These are phyloP conservation scores for Cirrhinus mrigala DNA, from an alignment of 2,797 vertebrate species.

Conservation along the genomic window DNA sequence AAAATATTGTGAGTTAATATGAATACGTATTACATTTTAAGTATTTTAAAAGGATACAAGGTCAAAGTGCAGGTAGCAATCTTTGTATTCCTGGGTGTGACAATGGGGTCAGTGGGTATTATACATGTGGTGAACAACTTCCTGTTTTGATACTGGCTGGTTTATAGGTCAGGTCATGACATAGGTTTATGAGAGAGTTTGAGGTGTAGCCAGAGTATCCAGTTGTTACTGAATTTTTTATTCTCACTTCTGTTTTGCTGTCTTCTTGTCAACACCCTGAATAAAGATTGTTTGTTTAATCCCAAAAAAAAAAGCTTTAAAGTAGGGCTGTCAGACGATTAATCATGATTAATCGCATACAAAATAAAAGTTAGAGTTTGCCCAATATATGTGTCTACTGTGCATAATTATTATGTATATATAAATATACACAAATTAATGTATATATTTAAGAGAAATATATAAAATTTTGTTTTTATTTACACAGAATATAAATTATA, in stretches of 20 bases:
- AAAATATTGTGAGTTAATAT: neutral
- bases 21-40: neutral
- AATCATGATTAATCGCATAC: no score
- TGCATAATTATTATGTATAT: no score
- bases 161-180: neutral
- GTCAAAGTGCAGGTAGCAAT: conserved; percentile 1
- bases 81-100: neutral
- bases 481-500: no score
- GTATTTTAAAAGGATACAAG: neutral
- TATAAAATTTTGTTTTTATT: no score
- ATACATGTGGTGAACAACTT: conserved; percentile 26
- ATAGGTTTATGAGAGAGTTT: neutral
- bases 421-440: no score
- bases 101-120: neutral
- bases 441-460: no score
- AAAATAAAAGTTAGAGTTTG: no score
- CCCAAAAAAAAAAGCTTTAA: neutral
- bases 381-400: no score
- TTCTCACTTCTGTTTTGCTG: conserved; percentile 14
- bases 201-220: neutral
- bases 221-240: no score
- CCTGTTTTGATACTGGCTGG: conserved; percentile 2
- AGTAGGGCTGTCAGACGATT: no score
- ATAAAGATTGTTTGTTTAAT: neutral
- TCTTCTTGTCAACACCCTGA: neutral